Evolutionary conservation across 2,113 vertebrate genomes (phyloP), one percentile per base, ranked within the genome.

Genomic region (Ageneiosus marmoratus): DNA sequence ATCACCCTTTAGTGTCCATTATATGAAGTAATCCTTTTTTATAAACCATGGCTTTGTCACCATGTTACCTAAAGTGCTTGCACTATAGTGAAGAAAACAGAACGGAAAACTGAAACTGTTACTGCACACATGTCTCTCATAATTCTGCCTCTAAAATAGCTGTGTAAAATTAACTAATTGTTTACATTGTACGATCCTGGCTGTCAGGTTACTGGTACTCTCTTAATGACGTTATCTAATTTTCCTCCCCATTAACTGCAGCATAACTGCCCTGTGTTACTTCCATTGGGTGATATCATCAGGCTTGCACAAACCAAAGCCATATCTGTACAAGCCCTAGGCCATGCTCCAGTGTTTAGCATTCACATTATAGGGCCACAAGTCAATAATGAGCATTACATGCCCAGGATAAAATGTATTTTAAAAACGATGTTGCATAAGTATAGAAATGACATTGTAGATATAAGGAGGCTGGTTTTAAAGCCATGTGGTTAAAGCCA

Each of bases 21-120:
- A 82, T 81, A 84, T 91, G 88, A 91, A 91, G 92, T 91, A 89
- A 91, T 86, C 70, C 84, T 77, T 44, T 70, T 70, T 72, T 88
- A n/a, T n/a, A 89, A 90, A 53, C 58, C 13, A 27, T 55, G 24
- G 51, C 46, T 48, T 74, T 79, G 76, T 72, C 58, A 56, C 56
- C 12, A 58, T 70, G 32, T 56, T 58, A 75, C 58, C 56, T 63
- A n/a, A 41, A 29, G 58, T 80, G 41, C 53, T 60, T 9, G 15
- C 29, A 41, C 50, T 34, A 6, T 44, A 44, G 32, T 56, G 50
- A 80, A 69, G 34, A 48, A 50, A 80, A 55, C 32, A 56, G 22
- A 55, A 70, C 63, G 70, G 8, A 70, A 80, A 50, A 32, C 37
- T 32, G 29, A 53, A 5, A 70, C 65, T n/a, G n/a, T 70, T 20